Evolutionary conservation across 2,113 vertebrate genomes (phyloP).

Genomic region (Cinclus mexicanus): DNA sequence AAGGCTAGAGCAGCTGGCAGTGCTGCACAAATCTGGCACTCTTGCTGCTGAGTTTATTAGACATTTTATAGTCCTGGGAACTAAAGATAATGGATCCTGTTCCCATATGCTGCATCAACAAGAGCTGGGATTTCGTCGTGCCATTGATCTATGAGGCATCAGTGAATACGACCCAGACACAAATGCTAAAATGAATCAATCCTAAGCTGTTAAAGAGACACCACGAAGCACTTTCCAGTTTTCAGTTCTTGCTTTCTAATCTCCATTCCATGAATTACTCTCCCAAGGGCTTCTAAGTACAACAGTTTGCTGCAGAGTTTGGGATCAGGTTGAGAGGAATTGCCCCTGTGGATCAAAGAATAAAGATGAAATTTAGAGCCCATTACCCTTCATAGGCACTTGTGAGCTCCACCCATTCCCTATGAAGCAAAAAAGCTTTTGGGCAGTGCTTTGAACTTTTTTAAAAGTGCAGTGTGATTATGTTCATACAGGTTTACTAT

Average conservation of each 20-base stretch:
- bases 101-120: conserved; percentile 52
- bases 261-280: background rate
- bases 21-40: conserved; percentile 33
- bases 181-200: conserved; percentile 46
- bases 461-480: background rate
- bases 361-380: background rate
- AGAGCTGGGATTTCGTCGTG: conserved; percentile 29
- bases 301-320: background rate
- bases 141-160: conserved; percentile 28
- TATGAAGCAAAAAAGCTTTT: background rate
- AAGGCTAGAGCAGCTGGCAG: conserved; percentile 62
- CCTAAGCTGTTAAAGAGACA: conserved; percentile 36
- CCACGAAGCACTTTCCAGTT: background rate
- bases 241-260: conserved; percentile 44
- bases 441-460: background rate
- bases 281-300: conserved; percentile 27
- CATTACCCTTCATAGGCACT: background rate
- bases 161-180: background rate
- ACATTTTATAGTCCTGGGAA: conserved; percentile 65
- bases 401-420: background rate
- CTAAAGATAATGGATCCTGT: conserved; percentile 56
- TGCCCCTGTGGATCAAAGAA: background rate
- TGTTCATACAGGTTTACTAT: background rate
- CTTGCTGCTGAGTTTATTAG: conserved; percentile 65
- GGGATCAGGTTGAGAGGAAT: conserved; percentile 5